These are phyloP conservation scores for Sitta carolinensis DNA, from an alignment of 2,797 vertebrate species.

Conservation along the genomic window DNA sequence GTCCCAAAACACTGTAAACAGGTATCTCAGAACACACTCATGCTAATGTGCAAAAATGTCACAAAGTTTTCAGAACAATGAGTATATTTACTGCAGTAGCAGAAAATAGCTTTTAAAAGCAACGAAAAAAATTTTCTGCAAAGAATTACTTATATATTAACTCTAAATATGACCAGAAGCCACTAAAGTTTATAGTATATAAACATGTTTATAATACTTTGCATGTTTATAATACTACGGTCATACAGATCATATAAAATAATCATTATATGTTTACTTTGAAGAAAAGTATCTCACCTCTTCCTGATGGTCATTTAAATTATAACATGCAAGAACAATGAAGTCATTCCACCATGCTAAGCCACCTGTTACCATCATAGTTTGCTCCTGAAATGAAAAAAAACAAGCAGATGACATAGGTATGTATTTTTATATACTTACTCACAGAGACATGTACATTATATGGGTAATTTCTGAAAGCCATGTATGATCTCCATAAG, in stretches of 20 bases:
- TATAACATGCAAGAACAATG: constrained; percentile 95
- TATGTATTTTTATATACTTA: neutral
- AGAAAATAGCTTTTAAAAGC: neutral
- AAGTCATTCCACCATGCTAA: constrained; percentile 98
- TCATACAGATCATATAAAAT: neutral
- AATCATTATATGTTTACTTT: neutral
- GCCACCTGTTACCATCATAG: constrained; percentile 95
- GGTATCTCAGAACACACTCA: neutral
- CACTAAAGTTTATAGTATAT: neutral
- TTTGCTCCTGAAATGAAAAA: constrained; percentile 88
- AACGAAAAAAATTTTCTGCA: neutral
- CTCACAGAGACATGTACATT: accelerated
- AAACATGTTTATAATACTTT: neutral
- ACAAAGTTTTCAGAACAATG: neutral
- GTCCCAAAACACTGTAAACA: neutral
- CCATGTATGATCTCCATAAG: neutral
- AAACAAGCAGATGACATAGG: neutral
- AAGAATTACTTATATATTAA: neutral
- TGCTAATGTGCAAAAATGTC: neutral
- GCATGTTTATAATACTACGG: neutral
- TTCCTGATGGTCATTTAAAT: constrained; percentile 92
- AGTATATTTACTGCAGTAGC: neutral
- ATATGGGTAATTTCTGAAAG: neutral
- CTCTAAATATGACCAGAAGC: neutral
- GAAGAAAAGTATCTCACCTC: constrained; percentile 80